Percentiles rank a stretch among this genome's conserved stretches.
Evolutionary conservation across 2,888 invertebrate species (phyloP).

Genomic region (Brenthis daphne): DNA sequence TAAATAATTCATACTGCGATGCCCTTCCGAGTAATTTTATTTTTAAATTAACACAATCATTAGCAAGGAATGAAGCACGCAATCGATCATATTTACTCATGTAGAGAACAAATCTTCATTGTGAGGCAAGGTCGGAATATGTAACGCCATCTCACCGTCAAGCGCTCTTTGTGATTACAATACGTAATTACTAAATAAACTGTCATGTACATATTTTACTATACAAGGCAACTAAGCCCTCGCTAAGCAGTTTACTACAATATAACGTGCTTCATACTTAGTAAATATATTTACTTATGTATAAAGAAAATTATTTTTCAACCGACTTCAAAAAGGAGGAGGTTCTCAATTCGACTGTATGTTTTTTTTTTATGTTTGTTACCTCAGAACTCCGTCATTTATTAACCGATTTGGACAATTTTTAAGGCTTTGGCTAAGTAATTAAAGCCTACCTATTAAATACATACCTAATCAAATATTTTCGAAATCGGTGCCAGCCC

Average conservation of each 20-base stretch:
- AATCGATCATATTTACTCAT: slow-evolving; percentile 29
- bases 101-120: slow-evolving; percentile 28
- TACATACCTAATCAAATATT: no score
- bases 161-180: slow-evolving; percentile 22
- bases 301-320: no score
- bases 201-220: slow-evolving; percentile 9
- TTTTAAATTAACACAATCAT: slow-evolving; percentile 18
- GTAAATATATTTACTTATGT: no score
- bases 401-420: no score
- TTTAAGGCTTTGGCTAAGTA: no score
- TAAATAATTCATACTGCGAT: neutral
- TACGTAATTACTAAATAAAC: slow-evolving; percentile 7
- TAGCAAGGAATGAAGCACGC: slow-evolving; percentile 18
- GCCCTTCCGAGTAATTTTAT: neutral
- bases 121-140: slow-evolving; percentile 32
- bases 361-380: no score
- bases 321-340: no score
- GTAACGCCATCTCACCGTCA: slow-evolving; percentile 24
- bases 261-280: neutral
- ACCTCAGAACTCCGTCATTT: no score
- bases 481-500: no score
- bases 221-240: slow-evolving; percentile 7
- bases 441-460: no score
- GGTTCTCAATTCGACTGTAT: no score
- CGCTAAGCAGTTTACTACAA: slow-evolving; percentile 1